Conservation (phyloP, 2,797 vertebrate genomes). For the Sebastes diploproa region DNA sequence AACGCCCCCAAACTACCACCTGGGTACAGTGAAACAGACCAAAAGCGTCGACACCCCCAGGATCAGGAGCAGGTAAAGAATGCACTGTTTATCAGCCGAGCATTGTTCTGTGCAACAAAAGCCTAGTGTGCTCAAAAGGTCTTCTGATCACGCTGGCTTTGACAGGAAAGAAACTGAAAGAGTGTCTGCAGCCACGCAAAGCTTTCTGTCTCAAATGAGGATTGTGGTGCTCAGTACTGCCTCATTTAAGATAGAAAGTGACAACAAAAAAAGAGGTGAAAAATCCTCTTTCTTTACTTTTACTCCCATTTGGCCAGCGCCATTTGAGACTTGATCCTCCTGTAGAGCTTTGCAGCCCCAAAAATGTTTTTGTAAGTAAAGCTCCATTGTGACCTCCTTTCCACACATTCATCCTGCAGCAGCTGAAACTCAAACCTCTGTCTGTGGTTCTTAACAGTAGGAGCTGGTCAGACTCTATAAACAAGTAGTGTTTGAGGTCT, state of each 20-base stretch:
- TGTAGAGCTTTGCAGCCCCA: not conserved
- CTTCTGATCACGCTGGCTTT: constrained; percentile 12
- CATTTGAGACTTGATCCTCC: not conserved
- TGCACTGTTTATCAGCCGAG: not conserved
- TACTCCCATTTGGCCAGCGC: not conserved
- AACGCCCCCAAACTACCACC: not conserved
- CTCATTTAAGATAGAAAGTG: not conserved
- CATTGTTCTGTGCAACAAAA: constrained; percentile 37
- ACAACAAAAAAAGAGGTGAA: not conserved
- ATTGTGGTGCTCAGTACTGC: not conserved
- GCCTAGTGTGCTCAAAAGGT: constrained; percentile 15
- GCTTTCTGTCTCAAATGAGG: not conserved
- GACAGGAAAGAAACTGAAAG: not conserved
- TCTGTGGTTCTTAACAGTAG: constrained; percentile 19
- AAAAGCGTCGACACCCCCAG: constrained; percentile 4
- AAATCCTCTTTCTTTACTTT: not conserved
- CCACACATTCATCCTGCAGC: not conserved
- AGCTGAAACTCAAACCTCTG: constrained; percentile 29
- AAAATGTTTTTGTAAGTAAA: not conserved
- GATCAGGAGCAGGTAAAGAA: constrained; percentile 55
- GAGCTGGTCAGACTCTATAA: constrained; percentile 26
- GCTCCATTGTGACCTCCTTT: not conserved
- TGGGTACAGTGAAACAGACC: constrained; percentile 11
- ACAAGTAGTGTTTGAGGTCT: constrained; percentile 55
- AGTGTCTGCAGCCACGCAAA: not conserved